Evolutionary conservation across 2,797 vertebrate genomes (phyloP).

Genomic region (Dicrostonyx torquatus): DNA sequence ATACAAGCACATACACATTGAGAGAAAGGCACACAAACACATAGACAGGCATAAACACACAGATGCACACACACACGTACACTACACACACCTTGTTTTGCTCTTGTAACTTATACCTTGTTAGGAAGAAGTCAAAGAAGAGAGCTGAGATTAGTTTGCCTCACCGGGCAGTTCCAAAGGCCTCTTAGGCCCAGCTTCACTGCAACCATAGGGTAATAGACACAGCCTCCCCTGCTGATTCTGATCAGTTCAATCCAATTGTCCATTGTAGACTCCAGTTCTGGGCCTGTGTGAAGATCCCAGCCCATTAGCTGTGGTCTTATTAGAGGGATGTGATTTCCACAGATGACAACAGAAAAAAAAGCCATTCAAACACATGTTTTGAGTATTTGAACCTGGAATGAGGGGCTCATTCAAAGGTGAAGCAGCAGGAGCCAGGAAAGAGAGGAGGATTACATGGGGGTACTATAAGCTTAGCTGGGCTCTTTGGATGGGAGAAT

Average conservation of each 20-base stretch:
- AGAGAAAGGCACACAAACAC: not conserved
- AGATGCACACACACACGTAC: not conserved
- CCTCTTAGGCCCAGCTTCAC: not conserved
- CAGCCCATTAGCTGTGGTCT: not conserved
- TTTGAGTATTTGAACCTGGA: not conserved
- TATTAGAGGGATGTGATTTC: not conserved
- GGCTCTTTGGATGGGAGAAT: not conserved
- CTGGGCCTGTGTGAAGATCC: not conserved
- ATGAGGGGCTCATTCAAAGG: not conserved
- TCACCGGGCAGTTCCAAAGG: not conserved
- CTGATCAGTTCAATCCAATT: not conserved
- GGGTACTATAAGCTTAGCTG: not conserved
- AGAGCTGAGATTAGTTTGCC: slow-evolving; percentile 22
- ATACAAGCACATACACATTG: not conserved
- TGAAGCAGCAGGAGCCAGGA: not conserved
- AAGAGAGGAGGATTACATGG: not conserved
- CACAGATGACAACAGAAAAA: not conserved
- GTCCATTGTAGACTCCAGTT: not conserved
- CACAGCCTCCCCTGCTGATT: not conserved
- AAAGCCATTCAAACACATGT: not conserved
- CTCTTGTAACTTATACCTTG: slow-evolving; percentile 53
- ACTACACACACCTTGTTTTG: not conserved
- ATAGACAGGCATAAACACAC: not conserved
- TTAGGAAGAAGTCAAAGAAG: slow-evolving; percentile 44
- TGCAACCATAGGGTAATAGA: not conserved